A percentile compares a stretch with the other conserved stretches of the same genome.
These are phyloP conservation scores for Coecobrya sp. DNA, from an alignment of 2,888 invertebrate species.

Conservation along the genomic window DNA sequence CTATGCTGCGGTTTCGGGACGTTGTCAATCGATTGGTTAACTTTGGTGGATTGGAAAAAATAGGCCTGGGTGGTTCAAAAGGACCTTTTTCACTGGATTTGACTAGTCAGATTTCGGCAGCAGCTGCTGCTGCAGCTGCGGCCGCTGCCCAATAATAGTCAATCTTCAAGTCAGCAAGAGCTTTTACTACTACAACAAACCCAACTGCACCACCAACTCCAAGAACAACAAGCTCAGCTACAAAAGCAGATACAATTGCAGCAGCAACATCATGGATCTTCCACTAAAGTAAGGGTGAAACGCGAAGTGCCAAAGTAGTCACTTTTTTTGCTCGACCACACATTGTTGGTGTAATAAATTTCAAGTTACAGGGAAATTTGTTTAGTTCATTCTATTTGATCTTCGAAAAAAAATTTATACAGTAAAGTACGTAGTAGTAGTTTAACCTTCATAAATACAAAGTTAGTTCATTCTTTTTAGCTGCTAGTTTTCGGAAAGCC, in stretches of 20 bases:
- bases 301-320: conserved; percentile 80
- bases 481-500: not conserved
- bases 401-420: not conserved
- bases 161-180: conserved; percentile 71
- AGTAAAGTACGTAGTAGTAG: not conserved
- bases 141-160: conserved; percentile 69
- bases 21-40: not conserved
- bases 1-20: not conserved
- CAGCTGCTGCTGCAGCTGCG: conserved; percentile 78
- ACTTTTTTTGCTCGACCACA: conserved; percentile 12
- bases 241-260: conserved; percentile 79
- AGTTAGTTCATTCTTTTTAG: no score
- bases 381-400: conserved; percentile 33
- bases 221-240: conserved; percentile 74
- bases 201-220: conserved; percentile 76
- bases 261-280: conserved; percentile 76
- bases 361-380: not conserved
- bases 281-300: conserved; percentile 63
- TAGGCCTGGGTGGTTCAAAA: conserved; percentile 80
- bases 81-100: conserved; percentile 81
- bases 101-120: conserved; percentile 82
- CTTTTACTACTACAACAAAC: conserved; percentile 71
- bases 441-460: not conserved
- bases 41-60: conserved; percentile 5
- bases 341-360: not conserved